phyloP scores from a whole-genome alignment of 2,797 vertebrate species.

The Sylvilagus floridanus region DNA sequence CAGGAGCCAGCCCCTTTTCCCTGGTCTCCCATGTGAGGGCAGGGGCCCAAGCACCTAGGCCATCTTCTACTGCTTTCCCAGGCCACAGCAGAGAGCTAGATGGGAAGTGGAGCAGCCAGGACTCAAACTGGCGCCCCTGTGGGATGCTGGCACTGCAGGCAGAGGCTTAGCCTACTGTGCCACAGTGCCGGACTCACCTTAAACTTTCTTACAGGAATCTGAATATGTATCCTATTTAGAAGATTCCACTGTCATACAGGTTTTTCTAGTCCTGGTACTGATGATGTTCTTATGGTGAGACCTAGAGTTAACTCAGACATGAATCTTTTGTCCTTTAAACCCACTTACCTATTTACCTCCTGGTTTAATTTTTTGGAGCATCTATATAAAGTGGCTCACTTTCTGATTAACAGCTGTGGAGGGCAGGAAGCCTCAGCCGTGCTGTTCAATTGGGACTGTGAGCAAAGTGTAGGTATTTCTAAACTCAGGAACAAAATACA shows the following conservation, averaged over 20 bases:
- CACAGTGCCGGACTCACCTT: too few species aligned
- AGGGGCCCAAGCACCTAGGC: too few species aligned
- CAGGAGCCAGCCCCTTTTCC: too few species aligned
- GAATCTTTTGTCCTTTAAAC: conserved; percentile 6
- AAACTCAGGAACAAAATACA: background rate
- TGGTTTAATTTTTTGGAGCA: background rate
- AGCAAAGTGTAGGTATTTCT: conserved; percentile 10
- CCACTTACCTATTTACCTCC: background rate
- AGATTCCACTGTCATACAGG: background rate
- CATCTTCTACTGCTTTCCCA: too few species aligned
- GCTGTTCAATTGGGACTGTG: background rate
- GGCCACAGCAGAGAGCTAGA: too few species aligned
- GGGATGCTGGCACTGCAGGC: too few species aligned
- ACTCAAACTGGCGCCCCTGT: background rate
- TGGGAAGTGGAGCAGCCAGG: background rate
- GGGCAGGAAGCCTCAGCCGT: background rate
- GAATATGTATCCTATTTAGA: background rate
- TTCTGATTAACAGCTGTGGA: background rate
- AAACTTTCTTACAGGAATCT: background rate
- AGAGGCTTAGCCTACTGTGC: too few species aligned
- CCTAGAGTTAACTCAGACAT: background rate
- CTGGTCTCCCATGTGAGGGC: too few species aligned
- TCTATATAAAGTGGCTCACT: background rate
- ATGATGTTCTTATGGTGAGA: background rate
- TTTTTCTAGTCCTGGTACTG: background rate